Percentiles rank a stretch among this genome's conserved stretches.
phyloP scores from a whole-genome alignment of 2,113 vertebrate species.

The Apus apus region DNA sequence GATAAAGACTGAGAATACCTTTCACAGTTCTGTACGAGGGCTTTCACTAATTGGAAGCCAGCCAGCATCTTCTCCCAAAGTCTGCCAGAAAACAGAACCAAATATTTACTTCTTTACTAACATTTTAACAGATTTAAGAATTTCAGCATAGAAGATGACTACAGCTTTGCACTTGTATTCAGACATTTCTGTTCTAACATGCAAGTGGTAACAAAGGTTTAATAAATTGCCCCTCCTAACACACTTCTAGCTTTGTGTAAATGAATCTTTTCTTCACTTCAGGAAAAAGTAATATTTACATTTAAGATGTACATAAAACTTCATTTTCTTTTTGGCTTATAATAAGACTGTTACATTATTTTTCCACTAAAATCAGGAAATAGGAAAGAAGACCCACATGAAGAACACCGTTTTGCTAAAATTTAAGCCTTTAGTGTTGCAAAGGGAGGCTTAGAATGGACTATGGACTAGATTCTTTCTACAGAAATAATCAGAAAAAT shows the following conservation, averaged over 20 bases:
- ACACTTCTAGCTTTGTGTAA: neutral
- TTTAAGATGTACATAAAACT: neutral
- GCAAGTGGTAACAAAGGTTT: neutral
- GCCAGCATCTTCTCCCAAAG: neutral
- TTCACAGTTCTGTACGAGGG: neutral
- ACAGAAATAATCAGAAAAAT: neutral
- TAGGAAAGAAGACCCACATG: neutral
- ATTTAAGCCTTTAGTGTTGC: neutral
- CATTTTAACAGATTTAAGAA: neutral
- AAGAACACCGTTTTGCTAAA: neutral
- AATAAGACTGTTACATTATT: neutral
- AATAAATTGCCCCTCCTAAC: neutral
- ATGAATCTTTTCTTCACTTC: neutral
- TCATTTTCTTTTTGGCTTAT: neutral
- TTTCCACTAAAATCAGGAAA: neutral
- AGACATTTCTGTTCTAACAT: neutral
- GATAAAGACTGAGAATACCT: neutral
- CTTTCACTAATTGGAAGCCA: constrained; percentile 1
- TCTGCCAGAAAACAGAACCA: neutral
- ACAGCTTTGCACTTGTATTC: neutral
- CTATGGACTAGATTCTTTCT: neutral
- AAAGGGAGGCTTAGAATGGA: neutral
- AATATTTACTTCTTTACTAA: constrained; percentile 10
- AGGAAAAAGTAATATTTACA: neutral
- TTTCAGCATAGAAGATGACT: neutral